These are phyloP conservation scores for Neostethus bicornis DNA, from an alignment of 2,797 vertebrate species.

Conservation along the genomic window DNA sequence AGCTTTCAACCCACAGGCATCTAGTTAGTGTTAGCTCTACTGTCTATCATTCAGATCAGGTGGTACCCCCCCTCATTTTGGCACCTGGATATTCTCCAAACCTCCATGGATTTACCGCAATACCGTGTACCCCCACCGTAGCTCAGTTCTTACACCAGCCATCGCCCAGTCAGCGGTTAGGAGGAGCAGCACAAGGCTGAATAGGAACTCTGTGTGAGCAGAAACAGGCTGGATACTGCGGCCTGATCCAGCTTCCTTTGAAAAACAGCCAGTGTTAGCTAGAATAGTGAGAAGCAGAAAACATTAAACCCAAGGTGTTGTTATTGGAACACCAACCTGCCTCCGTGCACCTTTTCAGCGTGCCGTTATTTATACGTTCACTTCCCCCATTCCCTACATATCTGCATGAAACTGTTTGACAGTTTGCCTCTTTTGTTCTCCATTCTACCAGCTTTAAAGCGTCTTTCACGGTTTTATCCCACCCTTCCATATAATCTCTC, in stretches of 20 bases:
- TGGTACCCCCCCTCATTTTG: slow-evolving; percentile 26
- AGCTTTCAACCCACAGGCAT: slow-evolving; percentile 22
- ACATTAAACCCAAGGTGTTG: slow-evolving; percentile 54
- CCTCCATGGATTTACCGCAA: slow-evolving; percentile 16
- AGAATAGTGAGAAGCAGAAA: slow-evolving; percentile 55
- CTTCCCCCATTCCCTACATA: slow-evolving; percentile 9
- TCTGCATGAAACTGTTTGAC: slow-evolving; percentile 30
- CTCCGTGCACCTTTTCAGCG: slow-evolving; percentile 27
- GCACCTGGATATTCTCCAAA: slow-evolving; percentile 11
- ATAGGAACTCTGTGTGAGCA: slow-evolving; percentile 76
- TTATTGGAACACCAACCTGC: slow-evolving; percentile 51
- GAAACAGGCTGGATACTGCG: slow-evolving; percentile 65
- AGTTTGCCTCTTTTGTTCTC: slow-evolving; percentile 20
- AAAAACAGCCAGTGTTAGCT: slow-evolving; percentile 74
- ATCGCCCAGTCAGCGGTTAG: slow-evolving; percentile 55
- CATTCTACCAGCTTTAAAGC: neutral
- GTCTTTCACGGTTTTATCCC: slow-evolving; percentile 43
- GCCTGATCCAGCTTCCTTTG: slow-evolving; percentile 77
- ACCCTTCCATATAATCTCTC: slow-evolving; percentile 27
- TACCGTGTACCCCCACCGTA: neutral
- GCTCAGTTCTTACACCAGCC: slow-evolving; percentile 40
- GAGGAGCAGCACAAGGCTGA: slow-evolving; percentile 63
- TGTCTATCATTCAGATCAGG: slow-evolving; percentile 35
- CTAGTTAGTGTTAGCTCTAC: slow-evolving; percentile 22
- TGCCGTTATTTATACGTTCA: slow-evolving; percentile 24